Evolutionary conservation across 2,113 vertebrate genomes (phyloP).

Genomic region (Ciconia stormi): DNA sequence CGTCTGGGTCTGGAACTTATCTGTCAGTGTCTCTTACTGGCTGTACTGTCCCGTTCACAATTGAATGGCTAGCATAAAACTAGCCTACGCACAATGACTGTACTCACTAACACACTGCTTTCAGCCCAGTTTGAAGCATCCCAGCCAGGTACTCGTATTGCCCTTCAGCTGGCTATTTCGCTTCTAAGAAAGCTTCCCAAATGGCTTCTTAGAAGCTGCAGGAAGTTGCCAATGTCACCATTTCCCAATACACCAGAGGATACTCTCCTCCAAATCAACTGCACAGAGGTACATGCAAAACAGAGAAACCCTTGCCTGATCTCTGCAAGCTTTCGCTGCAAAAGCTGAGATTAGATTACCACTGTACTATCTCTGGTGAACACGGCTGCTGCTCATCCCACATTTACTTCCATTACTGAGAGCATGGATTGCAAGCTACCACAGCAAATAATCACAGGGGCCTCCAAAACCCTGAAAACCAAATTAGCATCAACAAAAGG

Average conservation of each 20-base stretch:
- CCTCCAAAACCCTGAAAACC: not conserved
- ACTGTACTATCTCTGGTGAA: not conserved
- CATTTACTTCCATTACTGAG: not conserved
- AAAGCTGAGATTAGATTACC: not conserved
- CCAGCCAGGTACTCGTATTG: not conserved
- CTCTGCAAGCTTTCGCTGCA: not conserved
- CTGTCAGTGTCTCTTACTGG: not conserved
- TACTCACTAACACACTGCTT: not conserved
- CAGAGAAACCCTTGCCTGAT: not conserved
- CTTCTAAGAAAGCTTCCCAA: not conserved
- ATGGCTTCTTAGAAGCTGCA: not conserved
- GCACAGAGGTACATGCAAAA: not conserved
- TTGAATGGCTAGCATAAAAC: not conserved
- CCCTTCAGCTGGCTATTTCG: not conserved
- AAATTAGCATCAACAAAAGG: not conserved
- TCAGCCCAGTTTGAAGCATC: not conserved
- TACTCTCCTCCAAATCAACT: not conserved
- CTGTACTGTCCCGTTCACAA: not conserved
- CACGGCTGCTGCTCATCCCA: not conserved
- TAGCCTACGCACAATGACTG: accelerated
- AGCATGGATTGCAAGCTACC: not conserved
- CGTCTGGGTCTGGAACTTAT: not conserved
- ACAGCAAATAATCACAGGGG: not conserved
- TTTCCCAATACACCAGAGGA: not conserved
- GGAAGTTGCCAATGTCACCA: not conserved